Evolutionary conservation across 2,888 invertebrate genomes (phyloP), one percentile per base, ranked within the genome.

Genomic region (Papilio elwesi): DNA sequence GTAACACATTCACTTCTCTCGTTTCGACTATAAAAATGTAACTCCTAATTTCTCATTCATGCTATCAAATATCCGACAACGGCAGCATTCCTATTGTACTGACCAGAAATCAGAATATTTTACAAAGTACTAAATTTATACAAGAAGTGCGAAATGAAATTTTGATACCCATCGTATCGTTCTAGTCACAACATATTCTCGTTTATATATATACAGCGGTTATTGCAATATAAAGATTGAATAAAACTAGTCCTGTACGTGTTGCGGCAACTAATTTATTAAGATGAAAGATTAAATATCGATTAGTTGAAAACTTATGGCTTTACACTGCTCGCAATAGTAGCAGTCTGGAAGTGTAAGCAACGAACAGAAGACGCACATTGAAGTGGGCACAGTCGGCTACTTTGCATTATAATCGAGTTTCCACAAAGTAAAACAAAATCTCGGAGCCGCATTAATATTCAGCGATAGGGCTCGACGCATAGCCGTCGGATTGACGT

Each of bases 361-460:
- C 74, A 68, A 53, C 67, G 68, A 48, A 71, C 62, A 69, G 63
- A 47, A 70, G 63, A 72, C 71, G 71, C 76, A 76, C 77, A 78
- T 78, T 76, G 76, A 65, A 73, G 59, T 74, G 77, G 70, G 75
- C 83, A 76, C 80, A 81, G 82, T 83, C 85, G 85, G 82, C 89
- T 91, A 88, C 88, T 93, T 93, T 92, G 92, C 93, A 93, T 93
- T 86, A 93, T 93, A 93, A 93, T 93, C 89, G 92, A 93, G 88
- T 92, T 89, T 86, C 86, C 88, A 88, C 90, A 90, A 93, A 92
- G 93, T 92, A 91, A 92, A 92, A 93, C 93, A 92, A 93, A 93
- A 93, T 93, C 89, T 91, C 89, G 85, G 82, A 87, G 85, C 85
- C 84, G 79, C 90, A 93, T 93, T 93, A 93, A 93, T 93, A 93